These are phyloP conservation scores for Nesogale talazaci DNA, from an alignment of 2,113 vertebrate genomes.

Conservation along the genomic window DNA sequence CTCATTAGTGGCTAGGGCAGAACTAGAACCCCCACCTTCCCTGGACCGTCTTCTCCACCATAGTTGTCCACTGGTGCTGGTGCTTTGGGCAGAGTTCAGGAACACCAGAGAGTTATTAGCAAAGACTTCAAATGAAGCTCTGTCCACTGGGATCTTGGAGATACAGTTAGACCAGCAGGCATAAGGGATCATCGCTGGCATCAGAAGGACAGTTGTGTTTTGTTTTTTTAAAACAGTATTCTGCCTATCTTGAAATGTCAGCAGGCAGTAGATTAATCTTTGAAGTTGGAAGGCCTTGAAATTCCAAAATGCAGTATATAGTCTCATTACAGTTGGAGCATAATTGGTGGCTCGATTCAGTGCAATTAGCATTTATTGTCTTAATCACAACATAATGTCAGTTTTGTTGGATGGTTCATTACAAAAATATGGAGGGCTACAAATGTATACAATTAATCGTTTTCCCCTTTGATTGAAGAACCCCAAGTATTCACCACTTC, in stretches of 20 bases:
- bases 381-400: constrained; percentile 49
- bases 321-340: constrained; percentile 3
- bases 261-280: neutral
- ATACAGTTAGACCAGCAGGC: neutral
- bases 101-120: neutral
- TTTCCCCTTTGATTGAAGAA: neutral
- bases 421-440: constrained; percentile 14
- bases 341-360: constrained; percentile 29
- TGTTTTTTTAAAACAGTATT: neutral
- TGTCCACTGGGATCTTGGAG: neutral
- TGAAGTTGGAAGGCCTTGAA: constrained; percentile 12
- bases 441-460: neutral
- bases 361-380: constrained; percentile 30
- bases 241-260: neutral
- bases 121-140: neutral
- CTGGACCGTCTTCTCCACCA: rapidly evolving
- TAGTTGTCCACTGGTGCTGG: neutral
- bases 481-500: neutral
- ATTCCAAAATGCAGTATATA: constrained; percentile 53
- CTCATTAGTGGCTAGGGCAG: neutral
- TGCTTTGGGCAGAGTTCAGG: neutral
- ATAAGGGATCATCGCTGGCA: neutral
- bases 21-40: neutral
- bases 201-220: neutral
- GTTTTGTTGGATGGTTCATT: constrained; percentile 1